Evolutionary conservation across 2,113 vertebrate species (phyloP).

Genomic region (Candoia aspera): DNA sequence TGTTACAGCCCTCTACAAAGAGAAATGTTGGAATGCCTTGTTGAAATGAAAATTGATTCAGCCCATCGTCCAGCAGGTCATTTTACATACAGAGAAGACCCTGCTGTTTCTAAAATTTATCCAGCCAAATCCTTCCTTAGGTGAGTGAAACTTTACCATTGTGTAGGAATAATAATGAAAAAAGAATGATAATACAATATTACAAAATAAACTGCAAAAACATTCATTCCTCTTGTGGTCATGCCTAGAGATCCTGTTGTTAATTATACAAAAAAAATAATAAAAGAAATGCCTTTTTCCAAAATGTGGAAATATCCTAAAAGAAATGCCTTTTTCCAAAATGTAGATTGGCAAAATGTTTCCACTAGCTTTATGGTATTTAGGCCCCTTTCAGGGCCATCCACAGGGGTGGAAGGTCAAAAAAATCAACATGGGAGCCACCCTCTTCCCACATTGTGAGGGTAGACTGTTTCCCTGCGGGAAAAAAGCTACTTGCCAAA

Average conservation of each 20-base stretch:
- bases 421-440: neutral
- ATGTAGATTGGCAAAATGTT: neutral
- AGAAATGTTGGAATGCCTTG: constrained; percentile 71
- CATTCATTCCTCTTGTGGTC: constrained; percentile 57
- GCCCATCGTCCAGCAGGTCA: constrained; percentile 67
- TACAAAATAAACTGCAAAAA: neutral
- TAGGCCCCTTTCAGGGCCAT: neutral
- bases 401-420: neutral
- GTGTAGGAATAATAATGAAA: constrained; percentile 31
- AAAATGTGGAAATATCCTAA: constrained; percentile 42
- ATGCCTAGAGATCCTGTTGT: constrained; percentile 52
- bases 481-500: neutral
- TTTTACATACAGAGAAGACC: constrained; percentile 90
- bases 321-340: constrained; percentile 51
- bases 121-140: constrained; percentile 94
- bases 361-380: constrained; percentile 28
- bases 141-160: constrained; percentile 70
- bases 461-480: neutral
- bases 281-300: constrained; percentile 49
- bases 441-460: neutral
- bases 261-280: constrained; percentile 46
- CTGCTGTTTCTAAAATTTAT: constrained; percentile 85
- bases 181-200: neutral
- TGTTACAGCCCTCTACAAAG: constrained; percentile 86
- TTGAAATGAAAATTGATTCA: constrained; percentile 85